Base-by-base conservation (phyloP, 2,113 vertebrate genomes). In the Pachypanchax playfairii region DNA sequence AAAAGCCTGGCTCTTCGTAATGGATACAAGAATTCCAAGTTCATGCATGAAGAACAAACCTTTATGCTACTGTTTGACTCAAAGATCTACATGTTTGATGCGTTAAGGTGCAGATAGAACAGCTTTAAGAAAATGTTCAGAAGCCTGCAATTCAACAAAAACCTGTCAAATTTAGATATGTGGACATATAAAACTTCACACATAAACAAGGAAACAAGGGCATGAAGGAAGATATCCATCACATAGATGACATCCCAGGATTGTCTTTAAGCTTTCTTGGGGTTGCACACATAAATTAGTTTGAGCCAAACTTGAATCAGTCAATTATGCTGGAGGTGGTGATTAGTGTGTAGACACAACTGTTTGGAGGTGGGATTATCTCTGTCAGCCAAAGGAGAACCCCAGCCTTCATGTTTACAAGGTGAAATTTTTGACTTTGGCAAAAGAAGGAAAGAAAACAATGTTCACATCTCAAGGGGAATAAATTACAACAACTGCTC, bases 311-410 rank as follows among this genome's bases (percentile, higher is more conserved):
- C 72, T 78, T 44, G 73, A 72, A 87, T 85, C 83, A 79, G 77
- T 85, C 86, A 84, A 85, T 88, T 79, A 82, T 74, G 70, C 85
- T 69, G 63, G 70, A 41, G 80, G 82, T 42, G 60, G 85, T 86
- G 85, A 90, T 90, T 89, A 88, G 84, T 86, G 85, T 87, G 83
- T 86, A 75, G 85, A 88, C 84, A 87, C 86, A 90, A 84, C 79
- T 79, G 33, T 88, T 79, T 81, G 72, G 80, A 83, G 36, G 53
- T 7, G 61, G 83, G 87, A 89, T 91, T 90, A 88, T 75, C 38
- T 65, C 68, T 85, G 89, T 89, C 91, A 90, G 81, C 60, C 65
- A 1, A 49, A 48, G 77, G 41, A 68, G 38, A 75, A 74, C 79
- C 73, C 62, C 51, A 67, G 82, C 87, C 87, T 91, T 91, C 88